Base-by-base conservation (phyloP, 2,888 invertebrate species). In the Dyspetes luteomarginatus region DNA sequence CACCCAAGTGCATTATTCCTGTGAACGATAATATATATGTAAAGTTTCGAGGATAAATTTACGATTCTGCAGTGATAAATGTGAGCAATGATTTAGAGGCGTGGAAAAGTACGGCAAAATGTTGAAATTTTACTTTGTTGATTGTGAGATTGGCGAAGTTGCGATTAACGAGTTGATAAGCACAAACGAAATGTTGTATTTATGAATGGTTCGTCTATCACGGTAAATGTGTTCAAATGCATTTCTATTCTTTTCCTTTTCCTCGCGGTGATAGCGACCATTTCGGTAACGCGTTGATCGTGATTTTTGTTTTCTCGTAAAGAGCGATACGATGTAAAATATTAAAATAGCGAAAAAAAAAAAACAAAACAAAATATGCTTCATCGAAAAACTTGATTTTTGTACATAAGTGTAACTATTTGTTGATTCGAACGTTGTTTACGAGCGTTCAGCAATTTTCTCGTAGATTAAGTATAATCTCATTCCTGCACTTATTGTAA, bases 161-260 rank as follows among this genome's bases (percentile, higher is more conserved):
- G n/a, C n/a, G 12, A 36, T 48, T 48, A 3, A 9, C 26, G 12
- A 3, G 24, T 22, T 17, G 17, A 48, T 12, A 36, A 60, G 58
- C 52, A 50, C 52, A 67, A 36, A 30, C 0, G 30, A 36, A 55
- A 41, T 55, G 12, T 48, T 48, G 17, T n/a, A 12, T 24, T 52
- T 22, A 45, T 41, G 17, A 50, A 52, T 28, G 62, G 45, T 58
- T 22, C 56, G 36, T 75, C 26, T 56, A 77, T 64, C 64, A 65
- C 69, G 72, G 67, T 81, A 52, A 65, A 72, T 78, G 81, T 81
- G 81, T 81, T 81, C 77, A 78, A 81, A 72, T 71, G 77, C 67
- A 80, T 72, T 77, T 80, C 19, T 60, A 48, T 15, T 60, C 26
- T n/a, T 7, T 36, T 36, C 58, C 36, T 19, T 52, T 62, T 62